A percentile compares a stretch with the other conserved stretches of the same genome.
phyloP scores from a whole-genome alignment of 2,888 invertebrate genomes.

The Hirtodrosophila confusa region DNA sequence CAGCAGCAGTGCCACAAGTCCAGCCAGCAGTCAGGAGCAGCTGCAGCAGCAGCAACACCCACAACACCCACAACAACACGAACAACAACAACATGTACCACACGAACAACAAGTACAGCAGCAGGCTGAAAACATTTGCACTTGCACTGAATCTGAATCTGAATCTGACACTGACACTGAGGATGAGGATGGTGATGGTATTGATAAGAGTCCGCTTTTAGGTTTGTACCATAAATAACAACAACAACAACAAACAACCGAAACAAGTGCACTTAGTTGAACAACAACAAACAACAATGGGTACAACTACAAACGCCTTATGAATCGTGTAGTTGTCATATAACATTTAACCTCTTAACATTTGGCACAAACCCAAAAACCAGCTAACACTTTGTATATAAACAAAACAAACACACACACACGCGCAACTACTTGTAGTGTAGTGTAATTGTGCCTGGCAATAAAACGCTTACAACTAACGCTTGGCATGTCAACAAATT shows the following conservation, averaged over 20 bases:
- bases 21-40: conserved; percentile 28
- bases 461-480: conserved; percentile 27
- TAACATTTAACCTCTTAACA: conserved; percentile 2
- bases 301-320: conserved; percentile 15
- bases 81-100: conserved; percentile 16
- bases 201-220: conserved; percentile 84
- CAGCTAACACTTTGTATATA: conserved; percentile 19
- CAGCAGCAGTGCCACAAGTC: conserved; percentile 36
- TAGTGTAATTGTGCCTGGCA: conserved; percentile 20
- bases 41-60: conserved; percentile 24
- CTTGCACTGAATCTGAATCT: conserved; percentile 65
- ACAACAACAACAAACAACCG: conserved; percentile 34
- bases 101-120: conserved; percentile 39
- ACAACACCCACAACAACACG: conserved; percentile 25
- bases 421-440: conserved; percentile 28
- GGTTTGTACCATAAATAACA: conserved; percentile 82
- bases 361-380: background rate
- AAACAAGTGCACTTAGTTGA: conserved; percentile 30
- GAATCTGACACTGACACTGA: conserved; percentile 72
- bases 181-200: conserved; percentile 76
- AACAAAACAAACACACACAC: background rate
- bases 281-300: conserved; percentile 10
- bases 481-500: conserved; percentile 18
- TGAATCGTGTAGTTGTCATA: conserved; percentile 4
- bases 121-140: conserved; percentile 69